These are phyloP conservation scores for Alethe castanea DNA, from an alignment of 2,113 vertebrate genomes.

Conservation along the genomic window DNA sequence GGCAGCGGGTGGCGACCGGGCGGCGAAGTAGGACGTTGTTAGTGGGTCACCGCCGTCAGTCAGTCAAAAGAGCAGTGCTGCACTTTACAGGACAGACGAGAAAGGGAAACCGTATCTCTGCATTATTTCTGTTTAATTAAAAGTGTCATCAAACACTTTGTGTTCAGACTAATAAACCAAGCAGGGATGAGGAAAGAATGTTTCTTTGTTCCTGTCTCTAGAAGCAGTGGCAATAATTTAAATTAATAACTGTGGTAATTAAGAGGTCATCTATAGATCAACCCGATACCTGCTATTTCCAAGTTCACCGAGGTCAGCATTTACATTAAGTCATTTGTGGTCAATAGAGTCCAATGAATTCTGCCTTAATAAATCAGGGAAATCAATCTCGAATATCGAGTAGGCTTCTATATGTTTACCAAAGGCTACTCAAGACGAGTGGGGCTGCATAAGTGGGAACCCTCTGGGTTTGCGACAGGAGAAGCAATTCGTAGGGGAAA, in stretches of 20 bases:
- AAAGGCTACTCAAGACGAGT: neutral
- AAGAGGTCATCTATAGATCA: constrained; percentile 80
- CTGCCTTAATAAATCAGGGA: constrained; percentile 35
- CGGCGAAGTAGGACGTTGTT: constrained; percentile 31
- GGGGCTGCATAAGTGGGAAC: neutral
- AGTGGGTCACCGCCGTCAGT: constrained; percentile 58
- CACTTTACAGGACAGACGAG: constrained; percentile 73
- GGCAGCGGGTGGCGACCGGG: constrained; percentile 22
- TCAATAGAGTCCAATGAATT: constrained; percentile 41
- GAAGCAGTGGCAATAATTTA: constrained; percentile 77
- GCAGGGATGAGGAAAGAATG: constrained; percentile 71
- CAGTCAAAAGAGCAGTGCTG: constrained; percentile 73
- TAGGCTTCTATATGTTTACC: neutral
- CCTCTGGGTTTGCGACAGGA: neutral
- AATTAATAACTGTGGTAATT: constrained; percentile 81
- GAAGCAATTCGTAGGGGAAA: neutral
- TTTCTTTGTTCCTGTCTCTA: constrained; percentile 73
- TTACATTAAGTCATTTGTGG: constrained; percentile 75
- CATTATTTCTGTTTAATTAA: constrained; percentile 78
- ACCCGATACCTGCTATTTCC: constrained; percentile 65
- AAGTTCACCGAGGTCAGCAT: constrained; percentile 64
- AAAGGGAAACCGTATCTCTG: constrained; percentile 68
- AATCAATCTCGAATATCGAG: constrained; percentile 23
- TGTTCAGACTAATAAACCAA: constrained; percentile 67
- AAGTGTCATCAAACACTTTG: constrained; percentile 81